Evolutionary conservation across 2,888 invertebrate species (phyloP).

Genomic region (Teleogryllus oceanicus): DNA sequence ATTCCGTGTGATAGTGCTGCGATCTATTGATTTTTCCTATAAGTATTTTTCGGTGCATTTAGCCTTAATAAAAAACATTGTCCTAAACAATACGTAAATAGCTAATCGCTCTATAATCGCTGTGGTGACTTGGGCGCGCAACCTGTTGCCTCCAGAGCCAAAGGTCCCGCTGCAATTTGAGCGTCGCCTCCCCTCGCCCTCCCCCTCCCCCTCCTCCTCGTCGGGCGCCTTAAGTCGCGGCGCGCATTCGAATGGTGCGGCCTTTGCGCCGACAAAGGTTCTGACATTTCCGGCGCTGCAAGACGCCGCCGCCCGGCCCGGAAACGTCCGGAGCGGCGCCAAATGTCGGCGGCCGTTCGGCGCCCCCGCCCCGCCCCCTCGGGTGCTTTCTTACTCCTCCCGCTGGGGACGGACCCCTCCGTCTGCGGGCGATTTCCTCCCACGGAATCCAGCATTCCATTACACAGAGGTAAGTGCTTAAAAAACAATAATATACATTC

Average conservation of each 20-base stretch:
- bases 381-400: neutral
- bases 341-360: neutral
- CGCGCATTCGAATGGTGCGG: neutral
- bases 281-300: neutral
- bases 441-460: too few relatives aligned
- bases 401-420: too few relatives aligned
- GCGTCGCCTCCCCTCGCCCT: neutral
- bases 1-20: too few relatives aligned
- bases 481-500: too few relatives aligned
- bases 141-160: neutral
- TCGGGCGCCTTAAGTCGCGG: neutral
- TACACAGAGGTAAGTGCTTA: too few relatives aligned
- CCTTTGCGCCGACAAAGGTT: neutral
- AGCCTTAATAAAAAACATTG: too few relatives aligned
- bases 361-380: neutral
- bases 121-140: neutral
- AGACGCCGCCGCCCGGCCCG: neutral
- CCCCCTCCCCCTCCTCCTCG: neutral
- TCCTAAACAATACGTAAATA: too few relatives aligned
- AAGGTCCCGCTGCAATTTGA: neutral
- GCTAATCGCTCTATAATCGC: too few relatives aligned
- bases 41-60: too few relatives aligned
- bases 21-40: too few relatives aligned
- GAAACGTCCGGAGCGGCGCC: neutral
- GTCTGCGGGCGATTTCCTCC: too few relatives aligned